A percentile compares a stretch with the other conserved stretches of the same genome.
Evolutionary conservation across 2,888 invertebrate species (phyloP).

Genomic region (Torymus aiolomorphi): DNA sequence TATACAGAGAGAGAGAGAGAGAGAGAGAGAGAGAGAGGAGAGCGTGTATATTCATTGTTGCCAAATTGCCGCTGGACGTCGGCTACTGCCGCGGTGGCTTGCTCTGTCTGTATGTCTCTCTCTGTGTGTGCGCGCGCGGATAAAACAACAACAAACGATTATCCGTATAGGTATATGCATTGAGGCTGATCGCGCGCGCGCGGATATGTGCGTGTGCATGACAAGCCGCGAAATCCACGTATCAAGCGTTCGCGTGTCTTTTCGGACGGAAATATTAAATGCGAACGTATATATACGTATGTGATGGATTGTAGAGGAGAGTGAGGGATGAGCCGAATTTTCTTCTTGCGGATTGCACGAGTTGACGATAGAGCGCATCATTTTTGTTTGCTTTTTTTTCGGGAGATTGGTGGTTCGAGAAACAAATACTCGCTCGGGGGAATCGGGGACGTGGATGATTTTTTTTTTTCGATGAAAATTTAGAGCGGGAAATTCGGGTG

Average conservation of each 20-base stretch:
- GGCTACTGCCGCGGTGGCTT: too few relatives aligned
- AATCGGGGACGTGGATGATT: too few relatives aligned
- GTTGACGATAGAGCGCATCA: too few relatives aligned
- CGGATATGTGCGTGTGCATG: slow-evolving; percentile 24
- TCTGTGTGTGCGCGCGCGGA: background rate
- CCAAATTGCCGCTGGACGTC: background rate
- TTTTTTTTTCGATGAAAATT: too few relatives aligned
- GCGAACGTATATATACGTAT: too few relatives aligned
- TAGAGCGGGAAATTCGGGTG: too few relatives aligned
- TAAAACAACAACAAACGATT: slow-evolving; percentile 42
- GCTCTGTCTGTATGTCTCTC: too few relatives aligned
- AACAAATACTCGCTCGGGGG: too few relatives aligned
- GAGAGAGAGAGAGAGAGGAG: background rate
- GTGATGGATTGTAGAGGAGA: too few relatives aligned
- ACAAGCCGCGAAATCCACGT: slow-evolving; percentile 41
- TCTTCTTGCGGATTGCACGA: slow-evolving; percentile 6
- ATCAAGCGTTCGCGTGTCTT: slow-evolving; percentile 19
- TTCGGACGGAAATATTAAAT: slow-evolving; percentile 47
- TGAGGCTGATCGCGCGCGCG: slow-evolving; percentile 2
- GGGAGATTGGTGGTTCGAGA: too few relatives aligned
- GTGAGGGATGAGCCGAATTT: slow-evolving; percentile 11
- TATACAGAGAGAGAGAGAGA: too few relatives aligned
- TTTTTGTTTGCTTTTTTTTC: too few relatives aligned
- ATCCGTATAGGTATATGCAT: background rate
- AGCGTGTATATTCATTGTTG: background rate